A percentile compares a stretch with the other conserved stretches of the same genome.
phyloP scores from a whole-genome alignment of 1,140 invertebrate species.

The Aphis gossypii region DNA sequence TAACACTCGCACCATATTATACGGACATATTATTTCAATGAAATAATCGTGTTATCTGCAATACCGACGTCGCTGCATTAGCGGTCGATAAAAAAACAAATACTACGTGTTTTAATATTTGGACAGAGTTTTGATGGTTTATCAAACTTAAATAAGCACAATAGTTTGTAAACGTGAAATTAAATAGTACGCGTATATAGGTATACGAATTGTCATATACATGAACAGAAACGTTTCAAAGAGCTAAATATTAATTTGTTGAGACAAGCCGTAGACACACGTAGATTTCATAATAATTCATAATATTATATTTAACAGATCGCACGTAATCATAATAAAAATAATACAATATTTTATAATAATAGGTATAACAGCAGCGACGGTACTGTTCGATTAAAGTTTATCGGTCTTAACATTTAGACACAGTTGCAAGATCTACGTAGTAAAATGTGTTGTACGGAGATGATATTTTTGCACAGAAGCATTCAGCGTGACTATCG shows the following conservation, averaged over 20 bases:
- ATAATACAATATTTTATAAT: neutral
- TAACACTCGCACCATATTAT: neutral
- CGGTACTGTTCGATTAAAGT: too few relatives aligned
- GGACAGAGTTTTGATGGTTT: neutral
- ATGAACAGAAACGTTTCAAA: neutral
- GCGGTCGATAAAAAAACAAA: neutral
- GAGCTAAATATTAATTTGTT: neutral
- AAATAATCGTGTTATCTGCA: neutral
- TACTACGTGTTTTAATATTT: neutral
- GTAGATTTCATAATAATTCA: neutral
- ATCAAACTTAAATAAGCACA: neutral
- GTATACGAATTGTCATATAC: too few relatives aligned
- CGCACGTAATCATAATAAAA: neutral
- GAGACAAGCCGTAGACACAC: too few relatives aligned
- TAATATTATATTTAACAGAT: neutral
- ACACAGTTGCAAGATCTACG: too few relatives aligned
- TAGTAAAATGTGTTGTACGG: neutral
- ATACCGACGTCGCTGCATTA: neutral
- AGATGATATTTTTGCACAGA: neutral
- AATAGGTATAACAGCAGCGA: too few relatives aligned
- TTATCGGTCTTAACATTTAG: too few relatives aligned
- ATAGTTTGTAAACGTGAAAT: neutral
- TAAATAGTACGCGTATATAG: neutral
- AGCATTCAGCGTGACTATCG: neutral
- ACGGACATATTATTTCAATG: neutral